phyloP scores from a whole-genome alignment of 1,140 invertebrate genomes.

The Bicyclus anynana region DNA sequence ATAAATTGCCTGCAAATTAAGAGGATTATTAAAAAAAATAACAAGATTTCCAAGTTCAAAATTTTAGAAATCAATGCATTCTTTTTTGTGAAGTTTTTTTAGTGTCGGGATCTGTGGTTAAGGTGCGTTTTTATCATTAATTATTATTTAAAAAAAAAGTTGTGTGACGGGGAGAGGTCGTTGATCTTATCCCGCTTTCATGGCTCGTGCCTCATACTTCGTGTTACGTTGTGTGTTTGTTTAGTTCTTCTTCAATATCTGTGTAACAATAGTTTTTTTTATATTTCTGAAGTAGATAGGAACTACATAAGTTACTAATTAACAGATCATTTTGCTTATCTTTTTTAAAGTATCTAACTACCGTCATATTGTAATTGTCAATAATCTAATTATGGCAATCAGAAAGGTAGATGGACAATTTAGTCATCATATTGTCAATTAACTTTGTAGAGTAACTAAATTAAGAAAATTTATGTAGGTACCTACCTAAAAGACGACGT shows the following conservation, averaged over 20 bases:
- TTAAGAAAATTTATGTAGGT: too few species aligned
- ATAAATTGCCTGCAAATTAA: background rate
- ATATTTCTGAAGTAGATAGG: too few species aligned
- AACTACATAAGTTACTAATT: background rate
- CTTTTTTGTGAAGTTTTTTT: background rate
- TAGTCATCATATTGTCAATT: too few species aligned
- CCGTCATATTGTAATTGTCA: too few species aligned
- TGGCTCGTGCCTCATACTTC: background rate
- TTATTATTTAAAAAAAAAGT: conserved; percentile 16
- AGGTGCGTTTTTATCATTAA: conserved; percentile 4
- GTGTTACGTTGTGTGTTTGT: background rate
- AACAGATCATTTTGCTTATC: background rate
- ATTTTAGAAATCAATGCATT: background rate
- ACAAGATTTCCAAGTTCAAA: background rate
- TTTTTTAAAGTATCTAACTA: background rate
- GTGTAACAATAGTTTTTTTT: background rate
- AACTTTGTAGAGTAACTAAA: too few species aligned
- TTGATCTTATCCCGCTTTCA: conserved; percentile 9
- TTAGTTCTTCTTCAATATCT: conserved; percentile 1
- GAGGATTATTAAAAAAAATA: background rate
- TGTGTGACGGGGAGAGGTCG: conserved; percentile 12
- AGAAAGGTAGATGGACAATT: too few species aligned
- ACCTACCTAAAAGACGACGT: too few species aligned
- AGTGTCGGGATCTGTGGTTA: background rate
- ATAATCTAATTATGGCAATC: too few species aligned